Evolutionary conservation across 2,888 invertebrate genomes (phyloP), one percentile per base, ranked within the genome.

Genomic region (Rhingia campestris): DNA sequence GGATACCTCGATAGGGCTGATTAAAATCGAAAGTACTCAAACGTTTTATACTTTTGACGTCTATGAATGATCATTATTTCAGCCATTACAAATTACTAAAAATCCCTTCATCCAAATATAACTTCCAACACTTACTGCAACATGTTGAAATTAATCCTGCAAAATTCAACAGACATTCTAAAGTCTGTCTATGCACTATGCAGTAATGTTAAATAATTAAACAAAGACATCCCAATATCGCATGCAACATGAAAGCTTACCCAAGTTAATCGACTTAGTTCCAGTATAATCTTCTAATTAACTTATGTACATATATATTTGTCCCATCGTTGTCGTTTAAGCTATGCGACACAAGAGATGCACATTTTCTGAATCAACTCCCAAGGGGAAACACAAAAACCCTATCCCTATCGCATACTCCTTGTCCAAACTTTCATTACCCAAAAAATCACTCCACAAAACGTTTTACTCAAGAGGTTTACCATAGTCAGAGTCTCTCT

Each of bases 241-340:
- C 63, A 70, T 41, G 51, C 6, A 59, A 47, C 41, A 22, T 22
- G 32, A 47, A 4, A 76, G 53, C 32, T 63, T 47, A 64, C 10
- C 12, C 41, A 63, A 77, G 47, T 49, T 63, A 70, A 63, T 43
- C 54, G 35, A 70, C 63, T 63, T 49, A 51, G 41, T 43, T 56
- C 1, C 7, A 41, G 56, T 22, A 56, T 70, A 77, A 70, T 77
- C 61, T 63, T 70, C 76, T 77, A 77, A 77, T 77, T 77, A 77
- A 77, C 70, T 77, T 70, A 56, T 58, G 33, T 64, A 37, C 39
- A 37, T 22, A 45, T 56, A 58, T 41, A 47, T 53, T 35, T 53
- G 6, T n/a, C 53, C 37, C 53, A 22, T 22, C 22, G 22, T 22
- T 59, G 56, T 58, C 58, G 33, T 51, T 37, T 49, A 10, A 49